These are phyloP conservation scores for Brachionus plicatilis DNA, from an alignment of 1,140 invertebrate species.

Conservation along the genomic window DNA sequence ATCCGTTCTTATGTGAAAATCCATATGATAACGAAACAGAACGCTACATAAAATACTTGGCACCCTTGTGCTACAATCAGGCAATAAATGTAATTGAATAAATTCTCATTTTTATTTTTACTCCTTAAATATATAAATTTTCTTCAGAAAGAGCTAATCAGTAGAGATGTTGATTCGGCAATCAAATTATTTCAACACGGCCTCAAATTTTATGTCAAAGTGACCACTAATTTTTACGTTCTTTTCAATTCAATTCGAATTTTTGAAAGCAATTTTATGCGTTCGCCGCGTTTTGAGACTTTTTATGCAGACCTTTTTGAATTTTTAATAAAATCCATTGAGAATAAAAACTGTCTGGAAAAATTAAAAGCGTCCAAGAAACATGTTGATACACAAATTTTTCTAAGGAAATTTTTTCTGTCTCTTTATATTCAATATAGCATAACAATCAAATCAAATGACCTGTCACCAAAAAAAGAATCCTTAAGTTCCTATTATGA, in stretches of 20 bases:
- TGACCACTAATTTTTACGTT: background rate
- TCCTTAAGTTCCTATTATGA: background rate
- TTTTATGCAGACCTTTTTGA: constrained; percentile 17
- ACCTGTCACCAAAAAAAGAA: background rate
- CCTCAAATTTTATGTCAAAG: constrained; percentile 33
- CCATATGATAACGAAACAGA: constrained; percentile 10
- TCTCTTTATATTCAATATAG: background rate
- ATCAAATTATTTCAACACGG: constrained; percentile 20
- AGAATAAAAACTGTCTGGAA: background rate
- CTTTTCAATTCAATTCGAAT: constrained; percentile 31
- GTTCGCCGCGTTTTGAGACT: background rate
- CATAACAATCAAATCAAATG: background rate
- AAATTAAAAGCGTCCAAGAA: background rate
- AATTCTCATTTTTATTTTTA: background rate
- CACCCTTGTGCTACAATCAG: constrained; percentile 19
- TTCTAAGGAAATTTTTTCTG: constrained; percentile 18
- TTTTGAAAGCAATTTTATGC: constrained; percentile 4
- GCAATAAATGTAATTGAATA: constrained; percentile 22
- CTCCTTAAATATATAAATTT: background rate
- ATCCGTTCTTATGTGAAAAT: constrained; percentile 17
- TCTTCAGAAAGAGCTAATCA: constrained; percentile 21
- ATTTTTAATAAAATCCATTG: background rate
- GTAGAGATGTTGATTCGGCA: background rate
- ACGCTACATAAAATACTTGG: constrained; percentile 22
- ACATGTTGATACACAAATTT: background rate